phyloP scores from a whole-genome alignment of 2,888 invertebrate species.

The Frankliniella fusca region DNA sequence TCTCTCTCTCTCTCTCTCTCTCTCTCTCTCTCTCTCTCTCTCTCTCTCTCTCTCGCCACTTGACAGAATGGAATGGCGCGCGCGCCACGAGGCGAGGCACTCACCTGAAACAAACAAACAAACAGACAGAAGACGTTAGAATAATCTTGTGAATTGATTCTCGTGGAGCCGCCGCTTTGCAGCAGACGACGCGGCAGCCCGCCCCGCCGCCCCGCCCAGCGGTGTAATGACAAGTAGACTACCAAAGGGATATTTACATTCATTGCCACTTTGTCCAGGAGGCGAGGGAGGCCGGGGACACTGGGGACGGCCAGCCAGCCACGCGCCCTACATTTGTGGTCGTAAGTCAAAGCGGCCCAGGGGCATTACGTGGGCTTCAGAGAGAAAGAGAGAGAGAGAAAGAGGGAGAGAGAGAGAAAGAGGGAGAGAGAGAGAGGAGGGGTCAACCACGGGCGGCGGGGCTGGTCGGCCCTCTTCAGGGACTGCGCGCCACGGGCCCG shows the following conservation, averaged over 20 bases:
- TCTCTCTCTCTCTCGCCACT: background rate
- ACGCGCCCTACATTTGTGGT: background rate
- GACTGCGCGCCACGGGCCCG: no score
- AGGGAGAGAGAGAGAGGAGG: background rate
- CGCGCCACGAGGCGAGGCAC: no score
- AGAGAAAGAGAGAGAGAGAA: constrained; percentile 17
- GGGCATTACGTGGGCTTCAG: background rate
- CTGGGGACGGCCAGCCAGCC: background rate
- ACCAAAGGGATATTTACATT: background rate
- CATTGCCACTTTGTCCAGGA: background rate
- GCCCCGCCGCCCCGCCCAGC: constrained; percentile 31
- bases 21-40: background rate
- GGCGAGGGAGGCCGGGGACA: background rate
- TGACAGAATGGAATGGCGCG: background rate
- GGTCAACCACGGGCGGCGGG: background rate
- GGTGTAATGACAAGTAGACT: no score
- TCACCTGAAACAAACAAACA: no score
- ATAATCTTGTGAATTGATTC: no score
- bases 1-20: background rate
- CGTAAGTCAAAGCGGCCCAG: background rate
- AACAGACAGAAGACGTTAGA: no score
- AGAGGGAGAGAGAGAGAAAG: constrained; percentile 31
- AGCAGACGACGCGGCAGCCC: background rate
- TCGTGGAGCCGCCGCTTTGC: no score
- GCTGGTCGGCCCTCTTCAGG: background rate